Evolutionary conservation across 1,140 invertebrate species (phyloP), one percentile per base, ranked within the genome.

Genomic region (Drosophila malerkotliana): DNA sequence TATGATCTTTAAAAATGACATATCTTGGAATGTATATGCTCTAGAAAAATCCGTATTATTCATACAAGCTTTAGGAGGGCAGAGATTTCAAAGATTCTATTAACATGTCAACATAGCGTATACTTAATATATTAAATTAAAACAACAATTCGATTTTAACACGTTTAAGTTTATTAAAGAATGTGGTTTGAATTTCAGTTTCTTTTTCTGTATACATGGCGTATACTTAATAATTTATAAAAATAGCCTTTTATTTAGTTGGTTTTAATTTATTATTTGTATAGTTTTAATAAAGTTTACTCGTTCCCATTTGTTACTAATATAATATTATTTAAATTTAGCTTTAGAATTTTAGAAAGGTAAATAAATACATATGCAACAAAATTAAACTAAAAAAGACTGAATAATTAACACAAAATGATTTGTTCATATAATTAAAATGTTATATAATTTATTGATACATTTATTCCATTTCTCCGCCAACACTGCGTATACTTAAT

Each of bases 401-500:
- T 6, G 28, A 7, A 30, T 8, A 7, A 30, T 30, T 30, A 7
- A 30, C 5, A 30, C 5, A 30, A 30, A 1, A 8, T 30, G 18
- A 3, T 30, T 30, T 30, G 6, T 30, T 9, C 3, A 41, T 41
- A 8, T 18, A 45, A 18, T 21, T 18, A 0, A 12, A 14, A 9
- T 47, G 18, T 44, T 9, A 6, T 18, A 4, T 21, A 18, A 18
- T 18, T 10, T 10, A 18, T 24, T 47, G 14, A 21, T 10, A 8
- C 34, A 37, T 7, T 18, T 28, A 14, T 21, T 3, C 32, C 39
- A 64, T 49, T 28, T 15, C 18, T 8, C 34, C 6, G 28, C 52
- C 63, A 63, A 18, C 57, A 15, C 12, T 32, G 10, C 63, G 63
- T 67, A 64, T 67, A 44, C 63, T 44, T 52, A 67, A 57, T n/a